phyloP scores from a whole-genome alignment of 2,888 invertebrate species.

The Pecten maximus region DNA sequence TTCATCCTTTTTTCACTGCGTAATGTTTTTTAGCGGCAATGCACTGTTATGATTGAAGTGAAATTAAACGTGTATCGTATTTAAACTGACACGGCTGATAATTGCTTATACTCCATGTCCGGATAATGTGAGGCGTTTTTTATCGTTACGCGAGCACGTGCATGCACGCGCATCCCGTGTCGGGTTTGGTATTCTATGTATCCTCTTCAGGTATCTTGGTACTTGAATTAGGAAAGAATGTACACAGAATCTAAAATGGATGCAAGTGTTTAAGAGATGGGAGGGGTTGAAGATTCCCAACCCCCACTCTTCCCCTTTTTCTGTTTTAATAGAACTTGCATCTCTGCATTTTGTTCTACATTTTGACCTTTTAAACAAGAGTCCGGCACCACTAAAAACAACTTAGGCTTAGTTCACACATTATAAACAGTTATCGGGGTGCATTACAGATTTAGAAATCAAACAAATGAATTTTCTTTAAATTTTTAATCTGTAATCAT shows the following conservation, averaged over 20 bases:
- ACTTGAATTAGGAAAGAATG: not conserved
- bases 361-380: not conserved
- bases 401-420: no score
- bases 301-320: no score
- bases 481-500: not conserved
- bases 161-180: not conserved
- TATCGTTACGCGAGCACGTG: not conserved
- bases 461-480: not conserved
- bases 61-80: not conserved
- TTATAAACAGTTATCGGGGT: no score
- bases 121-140: no score
- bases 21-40: not conserved
- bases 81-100: not conserved
- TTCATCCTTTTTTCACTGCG: no score
- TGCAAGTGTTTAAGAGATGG: not conserved
- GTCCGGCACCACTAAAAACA: no score
- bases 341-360: not conserved
- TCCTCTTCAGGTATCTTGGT: not conserved
- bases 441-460: no score
- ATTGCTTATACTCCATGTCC: no score
- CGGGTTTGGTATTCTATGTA: not conserved
- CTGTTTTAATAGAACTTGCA: no score
- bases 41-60: not conserved
- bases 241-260: not conserved
- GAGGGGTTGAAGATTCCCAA: not conserved